phyloP scores from a whole-genome alignment of 37 sponge, comb jelly and placozoan genomes.

The Eunapius fragilis region DNA sequence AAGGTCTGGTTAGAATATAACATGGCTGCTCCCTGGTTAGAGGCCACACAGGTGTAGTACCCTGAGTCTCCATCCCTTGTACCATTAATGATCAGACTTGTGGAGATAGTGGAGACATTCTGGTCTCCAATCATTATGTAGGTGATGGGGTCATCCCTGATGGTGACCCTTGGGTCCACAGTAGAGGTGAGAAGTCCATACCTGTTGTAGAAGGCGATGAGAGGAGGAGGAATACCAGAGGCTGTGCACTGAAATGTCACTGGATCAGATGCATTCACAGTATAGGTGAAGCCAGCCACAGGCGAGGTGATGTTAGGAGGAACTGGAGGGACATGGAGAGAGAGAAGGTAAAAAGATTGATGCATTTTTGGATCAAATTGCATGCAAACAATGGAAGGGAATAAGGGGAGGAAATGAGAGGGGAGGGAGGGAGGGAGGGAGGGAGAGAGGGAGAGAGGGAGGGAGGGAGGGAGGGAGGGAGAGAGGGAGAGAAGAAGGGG shows the following conservation, averaged over 20 bases:
- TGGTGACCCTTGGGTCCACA: not conserved
- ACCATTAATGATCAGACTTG: not conserved
- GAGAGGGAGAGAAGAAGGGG: not conserved
- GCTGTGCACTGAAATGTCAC: constrained; percentile 45
- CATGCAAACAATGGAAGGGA: no score
- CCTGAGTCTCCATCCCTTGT: constrained; percentile 13
- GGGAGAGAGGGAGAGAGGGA: not conserved
- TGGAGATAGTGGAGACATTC: constrained; percentile 1
- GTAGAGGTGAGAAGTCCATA: not conserved
- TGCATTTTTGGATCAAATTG: not conserved
- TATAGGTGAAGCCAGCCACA: not conserved
- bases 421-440: not conserved
- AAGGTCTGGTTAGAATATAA: not conserved
- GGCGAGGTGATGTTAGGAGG: not conserved
- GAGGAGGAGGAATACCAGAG: constrained; percentile 58
- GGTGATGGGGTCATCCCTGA: not conserved
- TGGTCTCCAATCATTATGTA: not conserved
- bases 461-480: not conserved
- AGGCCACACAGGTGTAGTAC: not conserved
- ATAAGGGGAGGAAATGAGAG: not conserved
- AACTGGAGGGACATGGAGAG: constrained; percentile 8
- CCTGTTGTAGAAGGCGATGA: constrained; percentile 32
- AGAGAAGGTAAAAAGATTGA: no score
- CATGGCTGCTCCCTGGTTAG: not conserved
- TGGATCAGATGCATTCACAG: constrained; percentile 18